A percentile compares a stretch with the other conserved stretches of the same genome.
phyloP scores from a whole-genome alignment of 1,140 invertebrate species.

The Chionoecetes opilio region DNA sequence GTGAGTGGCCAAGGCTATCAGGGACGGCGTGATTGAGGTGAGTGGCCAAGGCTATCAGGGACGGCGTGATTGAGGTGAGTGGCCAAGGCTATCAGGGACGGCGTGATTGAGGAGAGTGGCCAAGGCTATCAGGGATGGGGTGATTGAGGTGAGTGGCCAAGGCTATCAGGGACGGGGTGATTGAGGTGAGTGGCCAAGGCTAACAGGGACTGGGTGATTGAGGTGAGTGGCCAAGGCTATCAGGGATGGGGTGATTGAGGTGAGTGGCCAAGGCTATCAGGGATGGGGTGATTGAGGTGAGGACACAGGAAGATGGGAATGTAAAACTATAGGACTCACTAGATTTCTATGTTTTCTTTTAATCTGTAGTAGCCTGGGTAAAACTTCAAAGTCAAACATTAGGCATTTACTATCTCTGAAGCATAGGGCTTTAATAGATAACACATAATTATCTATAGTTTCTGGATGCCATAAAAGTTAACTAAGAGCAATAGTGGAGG shows the following conservation, averaged over 20 bases:
- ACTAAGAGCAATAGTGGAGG: no score
- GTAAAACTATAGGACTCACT: no score
- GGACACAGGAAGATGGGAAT: constrained; percentile 81
- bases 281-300: constrained; percentile 99
- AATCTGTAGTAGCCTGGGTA: no score
- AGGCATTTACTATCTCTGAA: no score
- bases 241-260: constrained; percentile 99
- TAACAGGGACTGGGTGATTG: constrained; percentile 99
- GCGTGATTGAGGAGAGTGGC: constrained; percentile 99
- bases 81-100: constrained; percentile 99
- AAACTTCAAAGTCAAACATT: no score
- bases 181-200: constrained; percentile 99
- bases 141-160: constrained; percentile 99
- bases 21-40: constrained; percentile 99
- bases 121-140: constrained; percentile 99
- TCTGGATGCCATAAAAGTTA: no score
- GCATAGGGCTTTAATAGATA: no score
- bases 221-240: constrained; percentile 99
- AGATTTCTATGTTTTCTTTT: no score
- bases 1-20: constrained; percentile 99
- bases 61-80: constrained; percentile 99
- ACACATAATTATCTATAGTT: no score
- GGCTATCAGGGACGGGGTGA: constrained; percentile 99
- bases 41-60: constrained; percentile 99
- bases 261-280: constrained; percentile 99